These are phyloP conservation scores for Antechinus stuartii DNA, from an alignment of 2,113 vertebrate species.

Conservation along the genomic window DNA sequence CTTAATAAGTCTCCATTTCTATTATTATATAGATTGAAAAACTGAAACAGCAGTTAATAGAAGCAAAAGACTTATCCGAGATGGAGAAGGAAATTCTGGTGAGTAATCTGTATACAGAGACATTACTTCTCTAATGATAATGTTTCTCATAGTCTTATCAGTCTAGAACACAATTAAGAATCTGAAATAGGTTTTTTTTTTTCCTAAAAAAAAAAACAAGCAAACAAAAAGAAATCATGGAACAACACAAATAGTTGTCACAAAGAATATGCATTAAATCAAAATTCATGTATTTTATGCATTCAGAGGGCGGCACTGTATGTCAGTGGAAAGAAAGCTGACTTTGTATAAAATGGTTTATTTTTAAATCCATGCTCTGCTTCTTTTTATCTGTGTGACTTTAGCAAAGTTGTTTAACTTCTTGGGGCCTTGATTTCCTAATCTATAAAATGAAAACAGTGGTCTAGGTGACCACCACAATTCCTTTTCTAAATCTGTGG, in stretches of 20 bases:
- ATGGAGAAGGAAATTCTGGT: constrained; percentile 86
- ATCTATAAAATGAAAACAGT: neutral
- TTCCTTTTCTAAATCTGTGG: neutral
- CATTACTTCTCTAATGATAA: neutral
- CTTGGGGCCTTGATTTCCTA: neutral
- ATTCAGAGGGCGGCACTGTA: neutral
- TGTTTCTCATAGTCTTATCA: constrained; percentile 21
- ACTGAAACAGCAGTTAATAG: constrained; percentile 83
- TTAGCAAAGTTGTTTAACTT: neutral
- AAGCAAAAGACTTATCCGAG: constrained; percentile 80
- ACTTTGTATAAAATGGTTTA: neutral
- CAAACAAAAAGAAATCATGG: neutral
- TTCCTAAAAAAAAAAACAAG: neutral
- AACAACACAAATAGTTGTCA: neutral
- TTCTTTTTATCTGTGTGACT: neutral
- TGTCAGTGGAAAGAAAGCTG: neutral
- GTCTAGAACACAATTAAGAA: constrained; percentile 13
- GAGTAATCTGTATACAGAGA: constrained; percentile 51
- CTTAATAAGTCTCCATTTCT: constrained; percentile 47
- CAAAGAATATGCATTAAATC: neutral
- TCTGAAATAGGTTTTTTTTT: neutral
- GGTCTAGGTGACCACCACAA: neutral
- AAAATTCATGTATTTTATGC: neutral
- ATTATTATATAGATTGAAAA: constrained; percentile 83
- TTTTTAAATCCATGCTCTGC: neutral